These are phyloP conservation scores for Formicarius rufipectus DNA, from an alignment of 2,113 vertebrate genomes.

Conservation along the genomic window DNA sequence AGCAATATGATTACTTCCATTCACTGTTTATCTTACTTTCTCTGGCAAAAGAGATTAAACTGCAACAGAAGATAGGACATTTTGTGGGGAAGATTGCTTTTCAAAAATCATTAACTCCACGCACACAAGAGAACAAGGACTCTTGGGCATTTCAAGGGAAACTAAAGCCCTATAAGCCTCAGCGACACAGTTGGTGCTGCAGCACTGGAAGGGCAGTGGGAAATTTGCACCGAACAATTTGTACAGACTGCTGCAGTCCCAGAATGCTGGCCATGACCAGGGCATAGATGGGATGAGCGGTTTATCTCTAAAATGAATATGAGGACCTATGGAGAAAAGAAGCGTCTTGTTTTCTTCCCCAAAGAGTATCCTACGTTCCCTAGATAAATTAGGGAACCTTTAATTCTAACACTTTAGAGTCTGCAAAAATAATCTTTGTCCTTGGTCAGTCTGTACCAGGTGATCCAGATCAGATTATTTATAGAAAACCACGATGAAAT, in stretches of 20 bases:
- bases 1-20: slow-evolving; percentile 3
- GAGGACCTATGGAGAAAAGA: neutral
- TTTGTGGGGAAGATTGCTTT: neutral
- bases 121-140: neutral
- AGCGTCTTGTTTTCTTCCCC: neutral
- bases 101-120: neutral
- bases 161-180: neutral
- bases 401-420: neutral
- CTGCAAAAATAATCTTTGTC: neutral
- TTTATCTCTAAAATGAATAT: accelerated
- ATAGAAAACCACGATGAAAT: neutral
- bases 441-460: neutral
- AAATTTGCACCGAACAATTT: accelerated
- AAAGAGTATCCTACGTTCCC: neutral
- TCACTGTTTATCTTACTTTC: slow-evolving; percentile 28
- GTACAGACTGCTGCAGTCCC: neutral
- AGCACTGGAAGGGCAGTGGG: neutral
- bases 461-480: neutral
- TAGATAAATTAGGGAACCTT: neutral
- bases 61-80: neutral
- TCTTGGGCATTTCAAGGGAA: neutral
- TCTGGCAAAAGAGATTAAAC: slow-evolving; percentile 15
- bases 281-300: neutral
- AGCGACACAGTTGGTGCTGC: accelerated
- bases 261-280: accelerated